Evolutionary conservation across 1,140 invertebrate species (phyloP), one percentile per base, ranked within the genome.

Genomic region (Microplitis mediator): DNA sequence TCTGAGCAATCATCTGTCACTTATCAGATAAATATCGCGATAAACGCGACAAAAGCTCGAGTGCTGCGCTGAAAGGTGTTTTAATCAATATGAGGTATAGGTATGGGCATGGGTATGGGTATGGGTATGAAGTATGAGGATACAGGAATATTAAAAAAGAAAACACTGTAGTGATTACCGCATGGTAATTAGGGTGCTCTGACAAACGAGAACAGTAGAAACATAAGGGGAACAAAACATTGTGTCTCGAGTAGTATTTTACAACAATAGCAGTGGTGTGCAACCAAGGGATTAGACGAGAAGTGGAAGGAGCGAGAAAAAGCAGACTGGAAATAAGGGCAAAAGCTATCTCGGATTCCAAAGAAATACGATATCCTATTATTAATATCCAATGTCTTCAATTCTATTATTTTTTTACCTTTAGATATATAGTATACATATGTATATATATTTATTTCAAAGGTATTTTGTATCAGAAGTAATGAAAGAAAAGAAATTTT

Each of bases 171-270:
- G 52, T 56, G 16, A 64, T 64, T 64, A 35, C 62, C 36, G 36
- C 35, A 64, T 39, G 62, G 32, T 64, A 64, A 64, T 64, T 64
- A 64, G 62, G 35, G 62, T 39, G 62, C 62, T 64, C 62, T 64
- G 62, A 35, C 52, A 64, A n/a, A 39, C 39, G 34, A 64, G n/a
- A n/a, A 32, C 35, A 54, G 13, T 67, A 54, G 31, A 54, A 31
- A 67, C 31, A 54, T 31, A 16, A 52, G 65, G 50, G 31, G 51
- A 51, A 35, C 16, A 34, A 54, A 35, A 67, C 9, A 54, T 54
- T 34, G 45, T 39, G 50, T 67, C 50, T 52, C 63, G 63, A 23
- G 23, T 23, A 32, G 50, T 67, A 50, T 67, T 67, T 34, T 67
- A 54, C 50, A 51, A 54, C 65, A 67, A 67, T 67, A 31, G 31